These are phyloP conservation scores for Mohoua ochrocephala DNA, from an alignment of 2,113 vertebrate genomes.

Conservation along the genomic window DNA sequence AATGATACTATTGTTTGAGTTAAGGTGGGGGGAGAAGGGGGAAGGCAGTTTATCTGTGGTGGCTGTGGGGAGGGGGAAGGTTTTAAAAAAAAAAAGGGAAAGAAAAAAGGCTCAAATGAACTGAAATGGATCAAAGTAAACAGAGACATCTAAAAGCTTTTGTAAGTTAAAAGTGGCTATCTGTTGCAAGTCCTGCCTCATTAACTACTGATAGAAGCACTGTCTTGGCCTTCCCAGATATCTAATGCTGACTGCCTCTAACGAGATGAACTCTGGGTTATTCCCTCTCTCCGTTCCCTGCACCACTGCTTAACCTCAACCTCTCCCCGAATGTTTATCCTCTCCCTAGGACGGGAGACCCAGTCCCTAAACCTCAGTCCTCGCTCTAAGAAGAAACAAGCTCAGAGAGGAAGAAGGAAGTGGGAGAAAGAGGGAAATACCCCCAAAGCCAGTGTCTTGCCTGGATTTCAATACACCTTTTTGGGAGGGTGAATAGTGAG, in stretches of 20 bases:
- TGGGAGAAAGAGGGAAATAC: neutral
- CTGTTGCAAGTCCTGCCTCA: conserved; percentile 83
- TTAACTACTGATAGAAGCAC: conserved; percentile 82
- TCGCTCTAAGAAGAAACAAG: neutral
- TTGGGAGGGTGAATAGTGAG: neutral
- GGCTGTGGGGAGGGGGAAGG: neutral
- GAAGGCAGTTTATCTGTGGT: conserved; percentile 66
- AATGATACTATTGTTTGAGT: conserved; percentile 77
- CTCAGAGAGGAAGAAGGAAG: neutral
- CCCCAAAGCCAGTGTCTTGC: neutral
- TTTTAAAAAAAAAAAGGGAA: neutral
- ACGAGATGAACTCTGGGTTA: conserved; percentile 65
- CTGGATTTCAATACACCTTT: neutral
- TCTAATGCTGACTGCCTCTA: conserved; percentile 58
- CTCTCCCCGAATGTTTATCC: conserved; percentile 56
- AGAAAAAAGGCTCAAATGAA: conserved; percentile 75
- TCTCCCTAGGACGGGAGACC: conserved; percentile 20
- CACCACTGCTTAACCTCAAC: conserved; percentile 67
- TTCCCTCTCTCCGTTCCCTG: conserved; percentile 41
- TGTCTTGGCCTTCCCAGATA: conserved; percentile 75
- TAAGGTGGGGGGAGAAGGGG: neutral
- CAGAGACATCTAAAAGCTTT: conserved; percentile 84
- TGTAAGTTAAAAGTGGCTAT: conserved; percentile 81
- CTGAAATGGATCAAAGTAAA: conserved; percentile 86
- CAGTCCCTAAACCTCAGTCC: neutral